Base-by-base conservation (phyloP, 1,140 invertebrate species). In the Cataglyphis hispanica region DNA sequence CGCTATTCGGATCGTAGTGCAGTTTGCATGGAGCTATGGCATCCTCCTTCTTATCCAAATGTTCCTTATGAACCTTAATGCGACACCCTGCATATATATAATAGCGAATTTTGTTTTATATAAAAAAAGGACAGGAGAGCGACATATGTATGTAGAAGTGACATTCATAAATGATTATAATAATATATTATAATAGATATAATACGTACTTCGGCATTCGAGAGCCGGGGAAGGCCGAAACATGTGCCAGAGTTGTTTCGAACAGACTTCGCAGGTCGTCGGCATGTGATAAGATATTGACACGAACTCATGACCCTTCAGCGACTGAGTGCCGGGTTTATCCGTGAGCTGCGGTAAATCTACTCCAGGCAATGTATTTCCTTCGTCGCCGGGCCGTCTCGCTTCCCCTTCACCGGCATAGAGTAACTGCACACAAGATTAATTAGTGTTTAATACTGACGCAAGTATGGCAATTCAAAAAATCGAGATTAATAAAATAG, bases 221-320 rank as follows among this genome's bases (percentile, higher is more conserved):
- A 99, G 96, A 70, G 99, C 99, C 87, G 98, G 98, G 66, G 99
- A 99, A 83, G 99, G 99, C 93, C 98, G 97, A 94, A 99, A 98
- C 97, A 99, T 98, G 94, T 99, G 98, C 98, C 98, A 99, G 74
- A 99, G 96, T 90, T 98, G 98, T 94, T 98, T 99, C 46, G 98
- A 97, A 96, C 99, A 99, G 70, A 98, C 97, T 96, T 99, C 99
- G 95, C 99, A 99, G 85, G 98, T 98, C 2, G 99, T 99, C 50
- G 99, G 99, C 97, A 99, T 99, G 95, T 99, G 98, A 95, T 98
- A 99, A 86, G 98, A 98, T 90, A 99, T 98, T 90, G 98, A 97
- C 83, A 99, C 96, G 92, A 99, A 98, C 94, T 99, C 99, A 95
- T 99, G 99, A 2, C 99, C 98, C 95, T 99, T 99, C 93, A 99